Percentiles rank a stretch among this genome's conserved stretches.
Conservation (phyloP, 2,888 invertebrate species). For the Oscheius myriophilus region DNA sequence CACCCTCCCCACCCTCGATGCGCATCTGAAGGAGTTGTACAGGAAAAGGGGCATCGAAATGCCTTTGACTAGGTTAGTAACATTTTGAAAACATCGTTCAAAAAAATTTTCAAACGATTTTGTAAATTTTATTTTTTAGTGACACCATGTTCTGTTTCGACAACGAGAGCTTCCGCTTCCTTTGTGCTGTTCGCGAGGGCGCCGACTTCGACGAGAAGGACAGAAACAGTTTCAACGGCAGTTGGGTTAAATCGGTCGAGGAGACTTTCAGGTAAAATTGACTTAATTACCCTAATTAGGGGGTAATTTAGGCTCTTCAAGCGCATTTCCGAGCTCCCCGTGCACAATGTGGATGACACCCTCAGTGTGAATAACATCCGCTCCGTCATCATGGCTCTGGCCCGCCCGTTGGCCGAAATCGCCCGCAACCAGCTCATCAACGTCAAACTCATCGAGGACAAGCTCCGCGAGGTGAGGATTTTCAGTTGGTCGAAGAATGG, state of each 20-base stretch:
- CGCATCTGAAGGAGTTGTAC: conserved; percentile 18
- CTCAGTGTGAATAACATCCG: conserved; percentile 31
- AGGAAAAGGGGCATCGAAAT: conserved; percentile 11
- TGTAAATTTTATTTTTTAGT: too few species aligned
- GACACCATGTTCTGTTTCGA: conserved; percentile 45
- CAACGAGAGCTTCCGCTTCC: conserved; percentile 48
- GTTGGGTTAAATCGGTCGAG: conserved; percentile 37
- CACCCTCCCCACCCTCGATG: conserved; percentile 18
- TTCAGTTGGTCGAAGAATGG: too few species aligned
- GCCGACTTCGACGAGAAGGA: conserved; percentile 14
- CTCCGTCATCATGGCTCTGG: conserved; percentile 21
- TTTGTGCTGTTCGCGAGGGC: conserved; percentile 35
- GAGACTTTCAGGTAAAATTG: conserved; percentile 29
- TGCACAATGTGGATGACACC: conserved; percentile 29
- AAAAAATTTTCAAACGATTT: neutral
- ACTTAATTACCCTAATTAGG: neutral
- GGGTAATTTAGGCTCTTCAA: conserved; percentile 28
- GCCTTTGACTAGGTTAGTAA: conserved; percentile 14
- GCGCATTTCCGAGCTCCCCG: conserved; percentile 23
- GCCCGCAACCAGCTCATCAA: conserved; percentile 30
- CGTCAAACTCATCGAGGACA: conserved; percentile 28
- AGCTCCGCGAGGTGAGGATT: conserved; percentile 26
- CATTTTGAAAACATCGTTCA: neutral
- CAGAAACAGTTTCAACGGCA: conserved; percentile 21
- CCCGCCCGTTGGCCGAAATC: conserved; percentile 27